A percentile compares a stretch with the other conserved stretches of the same genome.
Evolutionary conservation across 2,888 invertebrate genomes (phyloP).

Genomic region (Periphyllus acericola): DNA sequence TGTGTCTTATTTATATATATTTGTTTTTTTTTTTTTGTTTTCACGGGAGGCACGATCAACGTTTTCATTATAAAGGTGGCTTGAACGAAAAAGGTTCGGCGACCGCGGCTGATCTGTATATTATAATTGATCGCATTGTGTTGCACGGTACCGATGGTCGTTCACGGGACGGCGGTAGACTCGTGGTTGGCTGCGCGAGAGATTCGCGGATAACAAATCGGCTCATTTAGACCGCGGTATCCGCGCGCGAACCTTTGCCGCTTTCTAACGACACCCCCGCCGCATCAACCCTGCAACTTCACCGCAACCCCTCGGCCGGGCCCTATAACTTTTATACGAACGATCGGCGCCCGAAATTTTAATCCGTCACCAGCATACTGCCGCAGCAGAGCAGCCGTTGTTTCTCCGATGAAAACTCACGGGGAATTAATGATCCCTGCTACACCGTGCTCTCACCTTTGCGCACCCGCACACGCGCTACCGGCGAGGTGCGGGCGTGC

Average conservation of each 20-base stretch:
- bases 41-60: too few species aligned
- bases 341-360: conserved; percentile 53
- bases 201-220: conserved; percentile 30
- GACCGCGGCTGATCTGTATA: too few species aligned
- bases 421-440: conserved; percentile 30
- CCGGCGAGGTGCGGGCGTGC: not conserved
- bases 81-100: too few species aligned
- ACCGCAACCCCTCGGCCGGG: not conserved
- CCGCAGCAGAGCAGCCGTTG: not conserved
- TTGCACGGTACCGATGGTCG: too few species aligned
- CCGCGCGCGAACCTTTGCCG: not conserved
- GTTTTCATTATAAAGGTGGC: too few species aligned
- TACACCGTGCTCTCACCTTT: not conserved
- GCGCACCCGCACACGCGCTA: too few species aligned
- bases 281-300: not conserved
- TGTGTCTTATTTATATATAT: too few species aligned
- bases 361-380: conserved; percentile 49
- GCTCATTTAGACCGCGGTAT: conserved; percentile 18
- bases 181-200: not conserved
- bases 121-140: too few species aligned
- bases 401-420: conserved; percentile 43
- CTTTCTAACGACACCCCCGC: not conserved
- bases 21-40: too few species aligned
- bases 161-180: too few species aligned
- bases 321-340: conserved; percentile 35